Evolutionary conservation across 2,797 vertebrate species (phyloP), one percentile per base, ranked within the genome.

Genomic region (Neosilurus mollespiculum): DNA sequence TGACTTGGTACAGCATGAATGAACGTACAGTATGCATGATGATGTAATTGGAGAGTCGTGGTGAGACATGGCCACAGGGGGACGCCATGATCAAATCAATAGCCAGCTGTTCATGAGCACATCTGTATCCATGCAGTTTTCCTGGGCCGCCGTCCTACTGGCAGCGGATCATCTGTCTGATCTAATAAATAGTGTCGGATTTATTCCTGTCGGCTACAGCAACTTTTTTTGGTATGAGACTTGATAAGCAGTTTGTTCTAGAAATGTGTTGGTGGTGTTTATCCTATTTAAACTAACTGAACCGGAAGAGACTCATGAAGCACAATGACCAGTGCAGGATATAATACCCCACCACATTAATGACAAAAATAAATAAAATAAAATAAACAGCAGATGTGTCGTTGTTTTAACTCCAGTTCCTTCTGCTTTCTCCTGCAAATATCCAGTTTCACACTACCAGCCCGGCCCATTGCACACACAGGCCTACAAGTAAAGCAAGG

Each of bases 101-200:
- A 82, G 77, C 91, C 93, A 91, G 91, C 86, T 84, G 87, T 73
- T 76, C 24, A 79, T 71, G 59, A 84, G 69, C 93, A 93, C 93
- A 94, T 93, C 93, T 94, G 93, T 93, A 91, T 93, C 92, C 88
- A 90, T 89, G 90, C 86, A 89, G 91, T 84, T 88, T 89, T 90
- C 15, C 30, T 18, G 59, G 37, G 88, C 92, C 91, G 92, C 90
- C 81, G 85, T 89, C 90, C 90, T 90, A 91, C 91, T 90, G 92
- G 90, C 88, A 58, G 84, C 86, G 37, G 75, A 71, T 82, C 89
- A 80, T 83, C 88, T 87, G 80, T 87, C 80, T 70, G 80, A 79
- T 65, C n/a, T 26, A 26, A 80, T 73, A 51, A 80, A 73, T 30
- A 66, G 49, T 49, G 69, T 70, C 49, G 49, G 10, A 11, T 49